These are phyloP conservation scores for Ceriagrion tenellum DNA, from an alignment of 2,888 invertebrate genomes.

Conservation along the genomic window DNA sequence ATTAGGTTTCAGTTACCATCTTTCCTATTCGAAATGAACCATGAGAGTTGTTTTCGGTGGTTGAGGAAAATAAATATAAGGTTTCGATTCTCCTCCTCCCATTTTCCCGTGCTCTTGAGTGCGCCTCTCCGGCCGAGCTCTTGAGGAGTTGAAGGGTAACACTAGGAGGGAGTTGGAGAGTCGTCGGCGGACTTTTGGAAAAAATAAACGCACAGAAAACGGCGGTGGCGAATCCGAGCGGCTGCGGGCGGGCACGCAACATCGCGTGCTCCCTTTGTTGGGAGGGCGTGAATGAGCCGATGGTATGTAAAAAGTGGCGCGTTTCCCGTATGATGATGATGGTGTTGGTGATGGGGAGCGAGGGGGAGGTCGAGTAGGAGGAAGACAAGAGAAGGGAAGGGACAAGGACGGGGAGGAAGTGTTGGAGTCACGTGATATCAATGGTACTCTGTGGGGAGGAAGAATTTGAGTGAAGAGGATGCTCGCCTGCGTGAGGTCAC, in stretches of 20 bases:
- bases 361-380: not conserved
- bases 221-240: not conserved
- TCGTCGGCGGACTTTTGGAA: not conserved
- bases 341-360: not conserved
- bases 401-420: not conserved
- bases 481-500: not conserved
- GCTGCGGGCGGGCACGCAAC: not conserved
- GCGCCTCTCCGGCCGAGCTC: too few relatives aligned
- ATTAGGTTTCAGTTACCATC: too few relatives aligned
- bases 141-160: too few relatives aligned
- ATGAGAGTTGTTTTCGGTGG: too few relatives aligned
- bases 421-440: not conserved
- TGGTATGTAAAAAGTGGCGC: conserved; percentile 6
- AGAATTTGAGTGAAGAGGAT: not conserved
- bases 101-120: too few relatives aligned
- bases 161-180: too few relatives aligned
- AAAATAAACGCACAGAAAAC: not conserved
- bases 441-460: not conserved
- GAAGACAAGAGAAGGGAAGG: not conserved
- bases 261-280: conserved; percentile 14
- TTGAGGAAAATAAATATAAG: too few relatives aligned
- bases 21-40: too few relatives aligned
- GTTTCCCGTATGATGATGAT: not conserved
- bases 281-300: conserved; percentile 9
- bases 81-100: too few relatives aligned